phyloP scores from a whole-genome alignment of 1,140 invertebrate species.

The Hirudo medicinalis region DNA sequence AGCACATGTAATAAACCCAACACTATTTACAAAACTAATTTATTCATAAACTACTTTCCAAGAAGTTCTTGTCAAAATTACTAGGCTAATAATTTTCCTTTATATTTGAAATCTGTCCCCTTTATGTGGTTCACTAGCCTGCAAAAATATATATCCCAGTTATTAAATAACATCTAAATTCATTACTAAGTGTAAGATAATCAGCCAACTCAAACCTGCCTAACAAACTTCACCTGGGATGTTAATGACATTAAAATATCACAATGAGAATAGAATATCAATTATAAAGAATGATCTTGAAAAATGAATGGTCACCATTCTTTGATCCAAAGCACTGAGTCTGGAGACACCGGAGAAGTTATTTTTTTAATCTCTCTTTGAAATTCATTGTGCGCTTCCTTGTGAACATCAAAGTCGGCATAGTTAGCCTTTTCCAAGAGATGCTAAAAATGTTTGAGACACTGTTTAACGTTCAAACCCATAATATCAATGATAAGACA shows the following conservation, averaged over 20 bases:
- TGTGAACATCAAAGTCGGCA: conserved; percentile 11
- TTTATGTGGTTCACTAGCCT: conserved; percentile 19
- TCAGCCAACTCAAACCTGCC: background rate
- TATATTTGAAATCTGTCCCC: conserved; percentile 15
- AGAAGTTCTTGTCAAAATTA: too few species aligned
- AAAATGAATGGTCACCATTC: conserved; percentile 13
- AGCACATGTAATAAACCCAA: too few species aligned
- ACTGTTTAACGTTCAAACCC: background rate
- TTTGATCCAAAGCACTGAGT: conserved; percentile 12
- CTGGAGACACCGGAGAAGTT: conserved; percentile 13
- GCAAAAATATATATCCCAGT: background rate
- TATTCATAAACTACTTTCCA: too few species aligned
- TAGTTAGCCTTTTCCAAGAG: conserved; percentile 15
- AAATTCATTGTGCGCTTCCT: conserved; percentile 12
- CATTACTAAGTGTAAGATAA: background rate
- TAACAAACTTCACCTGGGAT: background rate
- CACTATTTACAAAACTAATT: too few species aligned
- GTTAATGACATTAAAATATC: background rate
- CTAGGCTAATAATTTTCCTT: conserved; percentile 12
- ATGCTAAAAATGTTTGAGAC: background rate
- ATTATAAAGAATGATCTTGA: background rate
- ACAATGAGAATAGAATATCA: background rate
- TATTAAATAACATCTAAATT: background rate
- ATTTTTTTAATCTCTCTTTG: conserved; percentile 11
- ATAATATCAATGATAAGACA: background rate